These are phyloP conservation scores for Zaprionus obscuricornis DNA, from an alignment of 2,888 invertebrate genomes.

Conservation along the genomic window DNA sequence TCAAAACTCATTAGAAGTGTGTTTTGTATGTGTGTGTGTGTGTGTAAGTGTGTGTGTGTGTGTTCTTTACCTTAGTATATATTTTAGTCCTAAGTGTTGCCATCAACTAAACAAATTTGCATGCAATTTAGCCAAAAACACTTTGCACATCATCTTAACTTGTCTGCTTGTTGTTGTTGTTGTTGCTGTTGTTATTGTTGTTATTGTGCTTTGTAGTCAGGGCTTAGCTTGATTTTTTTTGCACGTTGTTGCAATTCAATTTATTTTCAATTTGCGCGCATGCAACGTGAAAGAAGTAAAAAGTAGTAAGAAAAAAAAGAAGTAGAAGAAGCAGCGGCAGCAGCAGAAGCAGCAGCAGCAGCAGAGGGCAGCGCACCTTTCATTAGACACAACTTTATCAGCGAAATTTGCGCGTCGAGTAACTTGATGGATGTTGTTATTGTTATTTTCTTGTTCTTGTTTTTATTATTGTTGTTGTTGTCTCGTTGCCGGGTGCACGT, in stretches of 20 bases:
- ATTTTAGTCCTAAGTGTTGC: conserved; percentile 25
- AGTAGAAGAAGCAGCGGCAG: neutral
- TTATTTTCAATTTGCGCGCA: conserved; percentile 75
- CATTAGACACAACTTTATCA: conserved; percentile 68
- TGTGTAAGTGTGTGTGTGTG: no score
- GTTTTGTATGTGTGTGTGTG: no score
- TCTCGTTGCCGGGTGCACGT: conserved; percentile 60
- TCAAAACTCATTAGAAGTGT: no score
- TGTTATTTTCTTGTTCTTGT: conserved; percentile 10
- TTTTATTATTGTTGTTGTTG: conserved; percentile 31
- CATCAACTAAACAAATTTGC: conserved; percentile 64
- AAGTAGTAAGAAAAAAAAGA: neutral
- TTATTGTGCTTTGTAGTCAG: conserved; percentile 7
- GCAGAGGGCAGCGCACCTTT: conserved; percentile 45
- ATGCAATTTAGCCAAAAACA: conserved; percentile 57
- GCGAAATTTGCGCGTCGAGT: conserved; percentile 47
- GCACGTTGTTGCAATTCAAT: conserved; percentile 71
- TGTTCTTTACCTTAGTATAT: no score
- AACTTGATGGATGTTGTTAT: conserved; percentile 25
- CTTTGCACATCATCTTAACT: conserved; percentile 46
- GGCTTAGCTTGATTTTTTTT: conserved; percentile 55
- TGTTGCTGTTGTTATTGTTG: conserved; percentile 14
- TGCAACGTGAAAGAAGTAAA: conserved; percentile 37
- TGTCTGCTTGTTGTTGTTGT: conserved; percentile 12
- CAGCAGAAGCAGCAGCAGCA: neutral